Conservation (phyloP, 2,888 invertebrate species). For the Amiota minor region DNA sequence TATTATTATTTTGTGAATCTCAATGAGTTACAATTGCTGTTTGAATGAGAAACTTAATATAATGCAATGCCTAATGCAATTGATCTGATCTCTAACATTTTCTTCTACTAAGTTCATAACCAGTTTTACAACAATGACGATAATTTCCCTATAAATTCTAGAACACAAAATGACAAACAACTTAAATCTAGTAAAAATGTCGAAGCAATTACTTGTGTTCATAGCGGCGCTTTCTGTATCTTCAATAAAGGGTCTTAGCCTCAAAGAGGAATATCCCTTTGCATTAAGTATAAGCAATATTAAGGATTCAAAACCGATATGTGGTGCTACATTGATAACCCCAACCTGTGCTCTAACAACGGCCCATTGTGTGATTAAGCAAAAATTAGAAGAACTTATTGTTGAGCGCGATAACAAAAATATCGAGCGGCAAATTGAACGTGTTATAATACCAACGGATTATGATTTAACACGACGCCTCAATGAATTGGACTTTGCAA, state of each 20-base stretch:
- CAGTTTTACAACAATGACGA: neutral
- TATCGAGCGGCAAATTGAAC: neutral
- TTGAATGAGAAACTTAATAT: neutral
- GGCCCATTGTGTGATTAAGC: neutral
- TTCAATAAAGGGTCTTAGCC: neutral
- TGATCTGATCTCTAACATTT: no score
- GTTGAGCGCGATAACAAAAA: neutral
- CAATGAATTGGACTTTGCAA: neutral
- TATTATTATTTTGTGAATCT: no score
- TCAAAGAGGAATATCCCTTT: neutral
- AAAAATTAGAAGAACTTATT: neutral
- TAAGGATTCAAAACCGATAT: neutral
- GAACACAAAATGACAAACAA: neutral
- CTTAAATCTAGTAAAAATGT: neutral
- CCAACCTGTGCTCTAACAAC: slow-evolving; percentile 4
- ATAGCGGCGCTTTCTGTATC: neutral
- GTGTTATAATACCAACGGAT: neutral
- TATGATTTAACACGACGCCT: neutral
- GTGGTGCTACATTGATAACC: neutral
- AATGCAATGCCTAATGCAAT: neutral
- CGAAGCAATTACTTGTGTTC: neutral
- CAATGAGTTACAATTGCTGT: neutral
- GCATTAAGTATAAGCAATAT: neutral
- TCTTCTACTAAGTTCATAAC: neutral
- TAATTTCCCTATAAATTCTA: neutral